A percentile compares a stretch with the other conserved stretches of the same genome.
phyloP scores from a whole-genome alignment of 2,888 invertebrate species.

The Eristalinus sepulchralis region DNA sequence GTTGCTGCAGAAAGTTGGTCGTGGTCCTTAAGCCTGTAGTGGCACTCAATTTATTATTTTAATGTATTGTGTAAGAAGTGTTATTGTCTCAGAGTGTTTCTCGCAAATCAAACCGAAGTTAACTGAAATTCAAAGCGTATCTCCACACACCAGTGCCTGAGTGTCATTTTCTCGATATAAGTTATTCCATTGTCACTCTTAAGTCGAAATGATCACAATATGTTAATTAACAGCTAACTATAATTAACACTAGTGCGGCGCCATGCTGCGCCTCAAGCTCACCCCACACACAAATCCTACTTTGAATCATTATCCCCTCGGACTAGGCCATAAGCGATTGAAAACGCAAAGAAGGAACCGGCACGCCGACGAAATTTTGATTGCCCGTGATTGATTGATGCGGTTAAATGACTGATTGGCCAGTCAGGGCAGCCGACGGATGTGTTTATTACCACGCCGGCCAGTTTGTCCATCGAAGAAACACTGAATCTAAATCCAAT shows the following conservation, averaged over 20 bases:
- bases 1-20: too few relatives aligned
- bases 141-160: too few relatives aligned
- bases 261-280: slow-evolving; percentile 21
- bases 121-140: too few relatives aligned
- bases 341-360: slow-evolving; percentile 29
- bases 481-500: slow-evolving; percentile 45
- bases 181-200: neutral
- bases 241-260: slow-evolving; percentile 40
- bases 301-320: slow-evolving; percentile 40
- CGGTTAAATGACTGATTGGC: slow-evolving; percentile 69
- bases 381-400: slow-evolving; percentile 69
- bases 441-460: slow-evolving; percentile 68
- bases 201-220: slow-evolving; percentile 5
- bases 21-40: too few relatives aligned
- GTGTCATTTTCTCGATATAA: too few relatives aligned
- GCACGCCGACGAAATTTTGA: slow-evolving; percentile 59
- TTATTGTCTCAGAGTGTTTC: too few relatives aligned
- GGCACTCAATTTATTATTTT: too few relatives aligned
- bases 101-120: too few relatives aligned
- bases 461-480: slow-evolving; percentile 33
- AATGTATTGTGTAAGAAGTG: too few relatives aligned
- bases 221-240: slow-evolving; percentile 55
- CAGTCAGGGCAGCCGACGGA: slow-evolving; percentile 50
- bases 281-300: neutral
- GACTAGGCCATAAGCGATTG: slow-evolving; percentile 19